These are phyloP conservation scores for Remorina albescens DNA, from an alignment of 2,797 vertebrate genomes.

Conservation along the genomic window DNA sequence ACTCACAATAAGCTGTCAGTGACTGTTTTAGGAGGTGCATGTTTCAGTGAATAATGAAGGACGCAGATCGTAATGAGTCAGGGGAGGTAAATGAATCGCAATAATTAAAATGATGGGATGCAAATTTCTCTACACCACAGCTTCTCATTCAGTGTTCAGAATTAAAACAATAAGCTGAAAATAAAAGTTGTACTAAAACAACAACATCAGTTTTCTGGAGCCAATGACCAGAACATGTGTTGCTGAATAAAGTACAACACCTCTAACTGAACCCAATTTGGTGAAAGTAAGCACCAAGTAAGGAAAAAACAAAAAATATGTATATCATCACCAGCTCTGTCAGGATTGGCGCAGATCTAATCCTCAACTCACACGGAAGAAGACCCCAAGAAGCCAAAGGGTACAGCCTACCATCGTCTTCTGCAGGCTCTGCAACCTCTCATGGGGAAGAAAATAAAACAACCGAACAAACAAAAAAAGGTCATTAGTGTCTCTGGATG, in stretches of 20 bases:
- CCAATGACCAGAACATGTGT: conserved; percentile 29
- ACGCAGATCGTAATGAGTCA: background rate
- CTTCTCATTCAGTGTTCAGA: background rate
- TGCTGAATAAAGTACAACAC: conserved; percentile 36
- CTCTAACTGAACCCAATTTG: too few species aligned
- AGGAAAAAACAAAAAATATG: conserved; percentile 7
- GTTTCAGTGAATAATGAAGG: conserved; percentile 4
- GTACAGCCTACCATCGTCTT: conserved; percentile 10
- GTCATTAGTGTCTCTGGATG: conserved; percentile 43
- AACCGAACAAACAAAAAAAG: conserved; percentile 30
- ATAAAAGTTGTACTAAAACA: background rate
- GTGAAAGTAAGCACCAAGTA: conserved; percentile 13
- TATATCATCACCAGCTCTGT: background rate
- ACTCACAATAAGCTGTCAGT: background rate
- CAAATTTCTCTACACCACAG: background rate
- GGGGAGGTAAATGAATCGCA: background rate
- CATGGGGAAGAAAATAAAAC: background rate
- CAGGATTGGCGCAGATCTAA: conserved; percentile 35
- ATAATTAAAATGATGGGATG: conserved; percentile 10
- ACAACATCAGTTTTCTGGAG: conserved; percentile 20
- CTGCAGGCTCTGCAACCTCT: conserved; percentile 8
- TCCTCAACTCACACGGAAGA: conserved; percentile 32
- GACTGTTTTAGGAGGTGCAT: conserved; percentile 7
- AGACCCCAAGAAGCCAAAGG: conserved; percentile 19
- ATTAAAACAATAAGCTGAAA: background rate